phyloP scores from a whole-genome alignment of 1,140 invertebrate species.

The Andrena cerasifolii region DNA sequence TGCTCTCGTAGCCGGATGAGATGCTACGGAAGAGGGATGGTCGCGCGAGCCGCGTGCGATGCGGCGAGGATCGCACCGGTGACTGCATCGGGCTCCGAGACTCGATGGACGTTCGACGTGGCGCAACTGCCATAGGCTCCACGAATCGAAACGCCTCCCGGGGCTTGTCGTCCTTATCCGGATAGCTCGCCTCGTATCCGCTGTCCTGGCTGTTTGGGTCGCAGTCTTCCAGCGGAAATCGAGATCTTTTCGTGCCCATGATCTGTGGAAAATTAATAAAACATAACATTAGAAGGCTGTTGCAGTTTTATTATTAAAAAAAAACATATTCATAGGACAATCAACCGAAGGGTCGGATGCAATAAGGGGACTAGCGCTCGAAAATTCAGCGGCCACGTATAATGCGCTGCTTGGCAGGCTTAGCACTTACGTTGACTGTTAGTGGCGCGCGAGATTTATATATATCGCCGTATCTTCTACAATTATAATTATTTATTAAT shows the following conservation, averaged over 20 bases:
- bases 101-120: slow-evolving; percentile 74
- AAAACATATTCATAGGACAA: no score
- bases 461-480: no score
- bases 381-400: no score
- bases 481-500: no score
- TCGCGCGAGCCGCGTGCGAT: slow-evolving; percentile 21
- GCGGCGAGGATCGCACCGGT: slow-evolving; percentile 67
- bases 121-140: slow-evolving; percentile 82
- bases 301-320: no score
- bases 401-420: no score
- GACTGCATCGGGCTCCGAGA: slow-evolving; percentile 75
- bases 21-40: slow-evolving; percentile 79
- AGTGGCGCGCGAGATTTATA: no score
- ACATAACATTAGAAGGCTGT: no score
- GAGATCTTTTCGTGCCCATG: slow-evolving; percentile 53
- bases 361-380: no score
- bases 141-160: slow-evolving; percentile 78
- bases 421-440: no score
- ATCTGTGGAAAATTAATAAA: slow-evolving; percentile 9
- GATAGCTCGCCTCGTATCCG: slow-evolving; percentile 79
- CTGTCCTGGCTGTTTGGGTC: slow-evolving; percentile 85
- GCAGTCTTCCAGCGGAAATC: slow-evolving; percentile 77
- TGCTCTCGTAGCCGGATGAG: slow-evolving; percentile 84
- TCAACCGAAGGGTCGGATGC: no score
- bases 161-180: slow-evolving; percentile 53